Percentiles rank a stretch among this genome's conserved stretches.
Evolutionary conservation across 1,140 invertebrate species (phyloP).

Genomic region (Papilio helenus): DNA sequence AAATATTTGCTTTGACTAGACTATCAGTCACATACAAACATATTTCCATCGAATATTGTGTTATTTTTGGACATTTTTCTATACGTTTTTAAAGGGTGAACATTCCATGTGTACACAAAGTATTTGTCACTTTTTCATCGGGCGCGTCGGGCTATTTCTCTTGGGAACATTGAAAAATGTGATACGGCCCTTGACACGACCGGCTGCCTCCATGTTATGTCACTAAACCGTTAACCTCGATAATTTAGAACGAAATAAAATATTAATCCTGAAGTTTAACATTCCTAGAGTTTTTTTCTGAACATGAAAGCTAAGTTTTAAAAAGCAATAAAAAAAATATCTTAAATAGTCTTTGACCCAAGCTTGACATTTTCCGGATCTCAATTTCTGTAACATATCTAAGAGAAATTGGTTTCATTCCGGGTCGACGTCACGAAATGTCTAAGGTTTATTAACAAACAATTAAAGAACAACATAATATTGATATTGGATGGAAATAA

Average conservation of each 20-base stretch:
- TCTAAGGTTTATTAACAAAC: not conserved
- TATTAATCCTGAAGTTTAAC: not conserved
- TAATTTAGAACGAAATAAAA: not conserved
- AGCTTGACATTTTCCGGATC: not conserved
- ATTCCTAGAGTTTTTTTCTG: too few species aligned
- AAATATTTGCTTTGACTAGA: not conserved
- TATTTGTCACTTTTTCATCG: conserved; percentile 26
- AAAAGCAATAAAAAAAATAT: too few species aligned
- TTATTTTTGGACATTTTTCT: not conserved
- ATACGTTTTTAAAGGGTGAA: conserved; percentile 3
- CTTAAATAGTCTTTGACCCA: not conserved
- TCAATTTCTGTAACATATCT: not conserved
- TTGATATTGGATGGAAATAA: too few species aligned
- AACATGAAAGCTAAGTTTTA: too few species aligned
- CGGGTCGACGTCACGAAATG: not conserved
- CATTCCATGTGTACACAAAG: conserved; percentile 12
- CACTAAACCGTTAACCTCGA: not conserved
- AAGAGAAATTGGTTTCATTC: conserved; percentile 11
- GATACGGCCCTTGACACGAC: conserved; percentile 21
- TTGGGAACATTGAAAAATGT: conserved; percentile 19
- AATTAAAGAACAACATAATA: too few species aligned
- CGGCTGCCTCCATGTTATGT: conserved; percentile 27
- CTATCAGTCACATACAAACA: not conserved
- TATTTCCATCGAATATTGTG: not conserved
- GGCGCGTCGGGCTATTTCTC: conserved; percentile 8